phyloP scores from a whole-genome alignment of 1,140 invertebrate genomes.

The Tribolium madens region DNA sequence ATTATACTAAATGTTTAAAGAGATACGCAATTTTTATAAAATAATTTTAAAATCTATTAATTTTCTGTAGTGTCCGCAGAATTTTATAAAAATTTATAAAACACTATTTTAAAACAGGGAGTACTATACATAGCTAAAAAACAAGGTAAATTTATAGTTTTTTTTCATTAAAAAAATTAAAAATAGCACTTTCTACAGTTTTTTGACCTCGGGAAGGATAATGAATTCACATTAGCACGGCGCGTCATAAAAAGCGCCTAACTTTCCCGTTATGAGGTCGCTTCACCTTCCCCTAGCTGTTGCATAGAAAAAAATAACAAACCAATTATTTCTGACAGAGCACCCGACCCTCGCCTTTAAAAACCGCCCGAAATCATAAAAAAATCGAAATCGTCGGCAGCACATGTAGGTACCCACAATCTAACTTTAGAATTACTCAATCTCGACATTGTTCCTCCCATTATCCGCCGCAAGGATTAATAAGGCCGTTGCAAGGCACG shows the following conservation, averaged over 20 bases:
- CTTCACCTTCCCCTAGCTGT: not conserved
- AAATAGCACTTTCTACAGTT: too few species aligned
- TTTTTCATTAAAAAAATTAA: too few species aligned
- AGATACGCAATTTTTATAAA: too few species aligned
- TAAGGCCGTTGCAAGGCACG: constrained; percentile 3
- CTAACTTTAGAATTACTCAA: constrained; percentile 30
- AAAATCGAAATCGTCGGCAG: not conserved
- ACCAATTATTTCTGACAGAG: not conserved
- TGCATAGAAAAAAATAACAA: not conserved
- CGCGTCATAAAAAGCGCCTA: not conserved
- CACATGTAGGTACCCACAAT: constrained; percentile 9
- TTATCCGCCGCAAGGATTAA: constrained; percentile 19
- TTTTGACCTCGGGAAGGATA: too few species aligned
- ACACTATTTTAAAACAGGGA: too few species aligned
- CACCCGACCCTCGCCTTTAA: not conserved
- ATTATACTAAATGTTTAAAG: too few species aligned
- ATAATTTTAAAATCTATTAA: too few species aligned
- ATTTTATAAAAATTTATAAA: too few species aligned
- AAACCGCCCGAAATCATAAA: not conserved
- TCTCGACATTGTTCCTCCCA: constrained; percentile 21
- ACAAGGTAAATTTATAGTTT: too few species aligned
- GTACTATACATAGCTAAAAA: too few species aligned
- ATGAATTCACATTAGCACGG: too few species aligned
- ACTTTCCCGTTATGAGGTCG: not conserved
- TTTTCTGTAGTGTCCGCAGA: too few species aligned